Conservation (phyloP, 92 coral and sea anemone species). For the Palythoa grandis region DNA sequence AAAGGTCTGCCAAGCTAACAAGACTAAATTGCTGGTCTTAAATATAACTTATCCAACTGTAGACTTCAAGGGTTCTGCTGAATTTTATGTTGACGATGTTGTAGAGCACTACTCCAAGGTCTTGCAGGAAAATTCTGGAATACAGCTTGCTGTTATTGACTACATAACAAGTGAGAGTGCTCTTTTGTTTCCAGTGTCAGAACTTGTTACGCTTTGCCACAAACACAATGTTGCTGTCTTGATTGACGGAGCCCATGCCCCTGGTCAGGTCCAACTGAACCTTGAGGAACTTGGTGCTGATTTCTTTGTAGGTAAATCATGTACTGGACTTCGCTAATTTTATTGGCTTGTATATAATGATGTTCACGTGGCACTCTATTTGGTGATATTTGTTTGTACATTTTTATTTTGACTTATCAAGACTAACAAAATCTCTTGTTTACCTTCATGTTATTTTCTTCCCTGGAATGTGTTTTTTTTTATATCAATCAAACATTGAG, state of each 20-base stretch:
- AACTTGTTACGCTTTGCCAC: slow-evolving; percentile 70
- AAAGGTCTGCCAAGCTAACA: slow-evolving; percentile 67
- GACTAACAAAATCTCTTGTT: background rate
- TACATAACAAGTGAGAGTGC: slow-evolving; percentile 78
- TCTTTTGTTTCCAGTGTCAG: slow-evolving; percentile 69
- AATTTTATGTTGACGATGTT: slow-evolving; percentile 72
- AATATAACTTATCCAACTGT: slow-evolving; percentile 79
- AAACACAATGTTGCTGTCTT: slow-evolving; percentile 67
- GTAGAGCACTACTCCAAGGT: slow-evolving; percentile 80
- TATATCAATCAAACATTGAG: too few species aligned
- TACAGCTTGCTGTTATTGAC: slow-evolving; percentile 76
- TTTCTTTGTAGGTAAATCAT: slow-evolving; percentile 77
- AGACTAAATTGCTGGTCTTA: slow-evolving; percentile 74
- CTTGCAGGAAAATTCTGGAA: slow-evolving; percentile 67
- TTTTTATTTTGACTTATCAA: background rate
- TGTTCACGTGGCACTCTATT: too few species aligned
- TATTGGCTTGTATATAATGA: too few species aligned
- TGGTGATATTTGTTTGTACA: background rate
- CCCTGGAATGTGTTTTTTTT: too few species aligned
- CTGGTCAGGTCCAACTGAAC: slow-evolving; percentile 78
- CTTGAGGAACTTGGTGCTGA: slow-evolving; percentile 82
- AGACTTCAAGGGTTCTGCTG: slow-evolving; percentile 70
- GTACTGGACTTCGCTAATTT: background rate
- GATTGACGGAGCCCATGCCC: slow-evolving; percentile 89
- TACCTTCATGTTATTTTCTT: too few species aligned